Conservation (phyloP, 2,797 vertebrate genomes). For the Acanthis flammea region DNA sequence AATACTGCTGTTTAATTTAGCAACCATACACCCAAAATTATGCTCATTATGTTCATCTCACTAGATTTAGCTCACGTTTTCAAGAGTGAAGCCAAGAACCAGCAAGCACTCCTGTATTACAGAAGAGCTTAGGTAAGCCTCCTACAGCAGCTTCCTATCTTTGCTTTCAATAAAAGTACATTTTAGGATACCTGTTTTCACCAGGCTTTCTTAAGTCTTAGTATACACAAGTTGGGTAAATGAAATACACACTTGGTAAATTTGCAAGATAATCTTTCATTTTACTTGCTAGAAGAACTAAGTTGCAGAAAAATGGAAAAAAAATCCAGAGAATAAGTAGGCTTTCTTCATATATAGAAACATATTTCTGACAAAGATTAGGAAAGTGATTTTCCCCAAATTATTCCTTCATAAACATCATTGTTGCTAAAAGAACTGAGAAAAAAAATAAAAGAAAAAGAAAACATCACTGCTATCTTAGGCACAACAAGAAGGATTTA, state of each 20-base stretch:
- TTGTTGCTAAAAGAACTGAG: background rate
- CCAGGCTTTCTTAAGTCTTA: background rate
- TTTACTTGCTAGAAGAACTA: background rate
- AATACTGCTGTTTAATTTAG: background rate
- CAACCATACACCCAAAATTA: background rate
- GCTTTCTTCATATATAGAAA: background rate
- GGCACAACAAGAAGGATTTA: background rate
- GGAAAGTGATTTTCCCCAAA: background rate
- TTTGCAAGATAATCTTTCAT: background rate
- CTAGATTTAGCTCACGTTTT: background rate
- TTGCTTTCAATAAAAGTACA: background rate
- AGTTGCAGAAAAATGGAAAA: background rate
- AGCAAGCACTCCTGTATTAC: background rate
- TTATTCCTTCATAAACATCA: background rate
- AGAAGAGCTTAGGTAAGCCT: background rate
- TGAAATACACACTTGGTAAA: background rate
- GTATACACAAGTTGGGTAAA: background rate
- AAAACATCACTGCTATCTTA: background rate
- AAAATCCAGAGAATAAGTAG: background rate
- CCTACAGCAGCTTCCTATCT: background rate
- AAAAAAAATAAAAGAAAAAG: background rate
- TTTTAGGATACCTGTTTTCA: background rate
- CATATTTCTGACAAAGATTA: background rate
- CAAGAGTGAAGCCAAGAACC: background rate
- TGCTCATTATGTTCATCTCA: background rate